Evolutionary conservation across 2,888 invertebrate species (phyloP).

Genomic region (Scrobipalpa atriplicella): DNA sequence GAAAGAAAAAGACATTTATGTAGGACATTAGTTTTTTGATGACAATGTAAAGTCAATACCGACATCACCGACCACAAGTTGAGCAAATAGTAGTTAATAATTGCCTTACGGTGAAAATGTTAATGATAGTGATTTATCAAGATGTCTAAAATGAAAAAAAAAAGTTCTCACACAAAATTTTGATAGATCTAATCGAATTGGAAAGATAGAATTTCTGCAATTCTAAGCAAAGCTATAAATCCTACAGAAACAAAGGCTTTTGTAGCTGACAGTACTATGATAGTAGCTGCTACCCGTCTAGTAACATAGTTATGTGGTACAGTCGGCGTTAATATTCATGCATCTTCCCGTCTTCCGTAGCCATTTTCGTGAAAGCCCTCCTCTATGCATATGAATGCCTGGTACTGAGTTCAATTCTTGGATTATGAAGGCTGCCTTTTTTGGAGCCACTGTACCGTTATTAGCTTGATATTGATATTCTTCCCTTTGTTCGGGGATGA

Average conservation of each 20-base stretch:
- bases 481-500: slow-evolving; percentile 5
- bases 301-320: slow-evolving; percentile 78
- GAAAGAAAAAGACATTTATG: too few relatives aligned
- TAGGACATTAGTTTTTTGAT: too few relatives aligned
- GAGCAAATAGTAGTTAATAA: too few relatives aligned
- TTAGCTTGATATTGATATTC: background rate
- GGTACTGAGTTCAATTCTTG: slow-evolving; percentile 69
- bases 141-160: too few relatives aligned
- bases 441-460: slow-evolving; percentile 14
- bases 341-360: slow-evolving; percentile 74
- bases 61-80: too few relatives aligned
- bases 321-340: slow-evolving; percentile 80
- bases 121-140: too few relatives aligned
- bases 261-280: slow-evolving; percentile 5
- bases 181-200: too few relatives aligned
- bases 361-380: slow-evolving; percentile 79
- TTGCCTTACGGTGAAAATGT: too few relatives aligned
- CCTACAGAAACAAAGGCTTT: slow-evolving; percentile 2
- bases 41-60: too few relatives aligned
- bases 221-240: too few relatives aligned
- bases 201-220: too few relatives aligned
- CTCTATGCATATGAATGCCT: slow-evolving; percentile 79
- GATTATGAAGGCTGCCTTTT: slow-evolving; percentile 64
- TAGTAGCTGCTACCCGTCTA: slow-evolving; percentile 51
- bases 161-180: too few relatives aligned